phyloP scores from a whole-genome alignment of 2,113 vertebrate genomes.

The Prunella fulvescens region DNA sequence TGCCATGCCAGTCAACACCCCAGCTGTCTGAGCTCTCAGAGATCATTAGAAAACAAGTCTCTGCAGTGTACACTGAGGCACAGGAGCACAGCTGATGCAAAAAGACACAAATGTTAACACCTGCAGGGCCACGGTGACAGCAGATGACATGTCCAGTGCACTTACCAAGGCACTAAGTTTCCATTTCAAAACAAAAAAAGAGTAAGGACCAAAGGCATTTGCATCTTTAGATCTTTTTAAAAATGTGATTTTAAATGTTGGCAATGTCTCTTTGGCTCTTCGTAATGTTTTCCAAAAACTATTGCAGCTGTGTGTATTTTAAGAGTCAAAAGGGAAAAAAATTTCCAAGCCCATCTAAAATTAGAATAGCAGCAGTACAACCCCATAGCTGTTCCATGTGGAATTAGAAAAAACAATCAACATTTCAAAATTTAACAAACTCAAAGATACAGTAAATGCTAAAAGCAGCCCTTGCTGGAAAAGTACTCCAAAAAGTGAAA shows the following conservation, averaged over 20 bases:
- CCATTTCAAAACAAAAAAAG: background rate
- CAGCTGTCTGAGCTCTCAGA: background rate
- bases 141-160: background rate
- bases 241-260: background rate
- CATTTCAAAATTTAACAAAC: background rate
- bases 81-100: background rate
- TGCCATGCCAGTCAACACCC: background rate
- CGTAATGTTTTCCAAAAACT: background rate
- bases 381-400: background rate
- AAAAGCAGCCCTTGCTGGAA: background rate
- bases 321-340: background rate
- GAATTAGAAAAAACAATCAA: background rate
- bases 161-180: slow-evolving; percentile 38
- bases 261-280: slow-evolving; percentile 24
- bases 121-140: background rate
- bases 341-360: background rate
- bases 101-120: background rate
- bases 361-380: background rate
- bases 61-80: background rate
- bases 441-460: background rate
- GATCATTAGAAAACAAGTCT: background rate
- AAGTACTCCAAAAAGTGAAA: background rate
- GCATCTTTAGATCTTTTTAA: background rate
- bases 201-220: background rate
- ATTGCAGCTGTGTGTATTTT: background rate